Percentiles rank a stretch among this genome's conserved stretches.
Conservation (phyloP, 2,797 vertebrate species). For the Poecile montanus region DNA sequence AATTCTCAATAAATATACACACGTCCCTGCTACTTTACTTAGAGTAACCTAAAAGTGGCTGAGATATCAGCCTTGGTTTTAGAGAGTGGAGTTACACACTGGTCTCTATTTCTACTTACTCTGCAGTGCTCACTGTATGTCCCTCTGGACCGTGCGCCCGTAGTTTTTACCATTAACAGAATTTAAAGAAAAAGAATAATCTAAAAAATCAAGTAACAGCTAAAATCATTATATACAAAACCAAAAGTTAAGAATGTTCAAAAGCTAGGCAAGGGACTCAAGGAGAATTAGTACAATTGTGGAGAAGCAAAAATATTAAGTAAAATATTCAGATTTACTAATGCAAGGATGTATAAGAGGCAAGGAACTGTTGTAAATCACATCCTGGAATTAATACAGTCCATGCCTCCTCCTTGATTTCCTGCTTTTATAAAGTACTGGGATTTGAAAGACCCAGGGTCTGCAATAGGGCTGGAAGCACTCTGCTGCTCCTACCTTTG, state of each 20-base stretch:
- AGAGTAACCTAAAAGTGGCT: not conserved
- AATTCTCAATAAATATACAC: not conserved
- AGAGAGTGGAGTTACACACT: not conserved
- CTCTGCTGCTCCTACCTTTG: slow-evolving; percentile 54
- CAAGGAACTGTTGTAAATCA: not conserved
- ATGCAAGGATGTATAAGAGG: not conserved
- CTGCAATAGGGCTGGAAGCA: not conserved
- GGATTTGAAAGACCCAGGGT: not conserved
- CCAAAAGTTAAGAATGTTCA: not conserved
- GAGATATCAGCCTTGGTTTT: not conserved
- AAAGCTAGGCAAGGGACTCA: not conserved
- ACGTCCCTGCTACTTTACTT: not conserved
- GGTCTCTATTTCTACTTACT: slow-evolving; percentile 29
- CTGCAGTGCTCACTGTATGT: not conserved
- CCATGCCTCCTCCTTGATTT: not conserved
- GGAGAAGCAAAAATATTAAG: not conserved
- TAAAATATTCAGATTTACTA: not conserved
- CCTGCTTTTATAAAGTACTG: not conserved
- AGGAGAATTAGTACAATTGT: not conserved
- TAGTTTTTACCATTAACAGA: slow-evolving; percentile 4
- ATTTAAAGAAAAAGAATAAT: not conserved
- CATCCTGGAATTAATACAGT: not conserved
- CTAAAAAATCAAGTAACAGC: not conserved
- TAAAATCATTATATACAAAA: not conserved
- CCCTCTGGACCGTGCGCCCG: not conserved